Conservation (phyloP, 2,888 invertebrate species). For the Sabatieria punctata region DNA sequence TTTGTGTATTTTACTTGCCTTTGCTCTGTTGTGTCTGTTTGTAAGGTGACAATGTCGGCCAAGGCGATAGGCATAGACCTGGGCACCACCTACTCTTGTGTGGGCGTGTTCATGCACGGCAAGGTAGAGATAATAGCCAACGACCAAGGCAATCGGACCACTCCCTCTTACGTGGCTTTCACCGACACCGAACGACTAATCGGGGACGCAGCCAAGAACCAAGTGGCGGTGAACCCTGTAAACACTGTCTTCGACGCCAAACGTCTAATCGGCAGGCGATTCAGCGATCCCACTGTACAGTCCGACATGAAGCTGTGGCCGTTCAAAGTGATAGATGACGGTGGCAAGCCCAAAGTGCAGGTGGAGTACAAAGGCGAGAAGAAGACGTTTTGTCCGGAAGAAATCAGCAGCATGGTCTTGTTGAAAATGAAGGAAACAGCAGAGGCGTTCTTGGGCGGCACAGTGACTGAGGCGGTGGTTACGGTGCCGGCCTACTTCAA, state of each 20-base stretch:
- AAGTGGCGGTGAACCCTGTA: constrained; percentile 39
- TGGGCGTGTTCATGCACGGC: constrained; percentile 37
- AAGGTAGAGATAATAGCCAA: constrained; percentile 41
- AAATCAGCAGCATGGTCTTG: constrained; percentile 24
- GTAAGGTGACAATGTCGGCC: constrained; percentile 16
- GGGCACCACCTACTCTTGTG: constrained; percentile 32
- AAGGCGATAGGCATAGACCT: constrained; percentile 31
- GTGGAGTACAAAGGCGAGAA: constrained; percentile 67
- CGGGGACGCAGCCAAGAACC: constrained; percentile 40
- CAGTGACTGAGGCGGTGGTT: constrained; percentile 64
- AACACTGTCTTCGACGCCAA: constrained; percentile 37
- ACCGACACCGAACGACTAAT: constrained; percentile 38
- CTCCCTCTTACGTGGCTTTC: constrained; percentile 40
- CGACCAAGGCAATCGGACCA: constrained; percentile 40
- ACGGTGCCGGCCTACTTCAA: constrained; percentile 64
- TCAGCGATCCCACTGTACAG: constrained; percentile 28
- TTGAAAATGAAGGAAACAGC: constrained; percentile 30
- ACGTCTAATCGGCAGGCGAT: constrained; percentile 34
- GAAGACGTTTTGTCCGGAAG: constrained; percentile 42
- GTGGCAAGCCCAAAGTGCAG: constrained; percentile 39
- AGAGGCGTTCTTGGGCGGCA: constrained; percentile 46
- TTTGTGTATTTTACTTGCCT: too few relatives aligned
- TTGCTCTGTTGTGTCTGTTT: neutral
- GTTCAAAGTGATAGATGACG: constrained; percentile 15
- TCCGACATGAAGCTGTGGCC: constrained; percentile 19